These are phyloP conservation scores for Murina feae DNA, from an alignment of 2,113 vertebrate species.

Conservation along the genomic window DNA sequence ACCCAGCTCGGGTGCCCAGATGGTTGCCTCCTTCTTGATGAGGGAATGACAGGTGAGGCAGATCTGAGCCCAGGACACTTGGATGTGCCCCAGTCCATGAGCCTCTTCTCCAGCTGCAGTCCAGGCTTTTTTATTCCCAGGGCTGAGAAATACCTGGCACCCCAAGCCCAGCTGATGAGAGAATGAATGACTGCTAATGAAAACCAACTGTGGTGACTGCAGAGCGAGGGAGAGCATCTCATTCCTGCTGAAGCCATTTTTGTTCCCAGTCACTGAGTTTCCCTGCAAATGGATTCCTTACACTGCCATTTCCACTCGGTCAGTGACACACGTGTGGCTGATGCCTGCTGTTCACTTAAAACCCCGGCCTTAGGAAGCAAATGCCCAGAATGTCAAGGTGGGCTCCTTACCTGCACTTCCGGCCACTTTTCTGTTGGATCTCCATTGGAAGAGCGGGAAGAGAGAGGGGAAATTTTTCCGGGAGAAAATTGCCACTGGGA, in stretches of 20 bases:
- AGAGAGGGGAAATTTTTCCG: not conserved
- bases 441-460: not conserved
- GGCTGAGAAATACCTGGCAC: not conserved
- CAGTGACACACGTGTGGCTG: not conserved
- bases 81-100: fast-evolving
- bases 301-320: not conserved
- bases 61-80: not conserved
- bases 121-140: not conserved
- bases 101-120: not conserved
- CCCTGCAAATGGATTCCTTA: not conserved
- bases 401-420: not conserved
- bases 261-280: not conserved
- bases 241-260: not conserved
- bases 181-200: not conserved
- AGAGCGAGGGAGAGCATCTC: not conserved
- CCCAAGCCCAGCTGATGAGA: not conserved
- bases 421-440: not conserved
- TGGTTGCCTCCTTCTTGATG: too few species aligned
- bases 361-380: not conserved
- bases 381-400: not conserved
- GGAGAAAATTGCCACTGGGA: conserved; percentile 11
- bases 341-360: not conserved
- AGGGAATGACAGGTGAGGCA: not conserved
- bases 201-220: not conserved
- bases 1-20: fast-evolving